Conservation (phyloP, 2,113 vertebrate genomes). For the Entelurus aequoreus region DNA sequence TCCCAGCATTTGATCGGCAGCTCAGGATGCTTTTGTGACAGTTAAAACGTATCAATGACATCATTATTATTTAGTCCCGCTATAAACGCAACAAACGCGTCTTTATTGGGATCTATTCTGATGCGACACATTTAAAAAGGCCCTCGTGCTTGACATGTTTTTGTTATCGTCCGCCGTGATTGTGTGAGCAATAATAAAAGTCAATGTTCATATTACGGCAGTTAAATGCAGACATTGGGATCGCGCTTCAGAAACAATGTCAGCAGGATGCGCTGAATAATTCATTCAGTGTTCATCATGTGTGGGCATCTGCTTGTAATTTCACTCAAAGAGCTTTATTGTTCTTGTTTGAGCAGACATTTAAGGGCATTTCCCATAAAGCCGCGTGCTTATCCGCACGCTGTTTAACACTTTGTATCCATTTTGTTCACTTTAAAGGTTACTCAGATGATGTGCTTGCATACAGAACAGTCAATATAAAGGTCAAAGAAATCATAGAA, state of each 20-base stretch:
- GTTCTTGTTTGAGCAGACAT: slow-evolving; percentile 38
- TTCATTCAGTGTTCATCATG: slow-evolving; percentile 32
- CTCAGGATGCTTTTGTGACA: background rate
- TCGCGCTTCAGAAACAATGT: slow-evolving; percentile 20
- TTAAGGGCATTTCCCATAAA: slow-evolving; percentile 42
- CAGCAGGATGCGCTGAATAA: slow-evolving; percentile 40
- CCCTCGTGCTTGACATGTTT: slow-evolving; percentile 1
- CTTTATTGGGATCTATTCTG: background rate
- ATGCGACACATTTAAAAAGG: background rate
- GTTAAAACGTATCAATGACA: too few species aligned
- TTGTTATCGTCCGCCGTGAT: slow-evolving; percentile 23
- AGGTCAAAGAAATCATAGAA: background rate
- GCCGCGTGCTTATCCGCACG: slow-evolving; percentile 16
- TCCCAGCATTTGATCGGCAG: background rate
- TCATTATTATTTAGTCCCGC: slow-evolving; percentile 7
- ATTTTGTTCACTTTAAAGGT: slow-evolving; percentile 12
- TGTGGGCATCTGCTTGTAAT: slow-evolving; percentile 52
- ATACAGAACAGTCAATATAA: slow-evolving; percentile 3
- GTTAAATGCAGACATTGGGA: slow-evolving; percentile 14
- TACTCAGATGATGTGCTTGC: slow-evolving; percentile 4
- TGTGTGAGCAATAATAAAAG: slow-evolving; percentile 24
- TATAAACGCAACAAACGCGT: slow-evolving; percentile 3
- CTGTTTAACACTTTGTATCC: slow-evolving; percentile 19
- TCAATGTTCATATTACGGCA: slow-evolving; percentile 28
- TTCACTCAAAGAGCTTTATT: slow-evolving; percentile 44